Evolutionary conservation across 2,797 vertebrate species (phyloP), one percentile per base, ranked within the genome.

Genomic region (Tenualosa thibaudeaui): DNA sequence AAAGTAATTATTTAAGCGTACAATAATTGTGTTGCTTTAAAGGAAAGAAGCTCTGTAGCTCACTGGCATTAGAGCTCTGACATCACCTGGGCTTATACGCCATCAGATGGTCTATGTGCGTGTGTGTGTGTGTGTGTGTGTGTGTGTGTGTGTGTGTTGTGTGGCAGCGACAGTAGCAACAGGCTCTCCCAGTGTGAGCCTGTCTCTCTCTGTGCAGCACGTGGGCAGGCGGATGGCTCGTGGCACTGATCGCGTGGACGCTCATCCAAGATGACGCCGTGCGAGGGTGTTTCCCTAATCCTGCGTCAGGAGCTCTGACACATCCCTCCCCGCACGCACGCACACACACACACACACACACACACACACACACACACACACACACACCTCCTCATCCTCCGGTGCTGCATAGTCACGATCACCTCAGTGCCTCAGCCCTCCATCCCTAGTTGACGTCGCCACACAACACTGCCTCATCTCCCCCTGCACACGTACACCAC

Each of bases 281-380:
- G 71, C 71, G 17, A 46, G 81, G 81, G 85, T 81, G 86, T 85
- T 85, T 86, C 65, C 22, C 37, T 89, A 84, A 89, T 88, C 87
- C 87, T 3, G 82, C 84, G 53, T 86, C 83, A 83, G 81, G 83
- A 78, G 40, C 49, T 51, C 86, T 87, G 88, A 84, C 84, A 81
- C 83, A 82, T 53, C 78, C 82, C 78, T 85, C 75, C 78, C 37
- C 81, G 71, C 68, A 87, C 82, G 75, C 13, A 13, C 65, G 17
- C 31, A 40, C 31, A 15, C 15, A 13, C 7, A 71, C 26, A 37
- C 26, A 9, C 26, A 12, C 17, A 7, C 37, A 46, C 37, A 2
- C 71, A 19, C 71, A 19, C 71, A 78, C 71, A 19, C 37, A 22
- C 68, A 75, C 15, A 75, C 37, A 75, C 68, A 43, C 31, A 71